These are phyloP conservation scores for Sitta carolinensis DNA, from an alignment of 2,797 vertebrate species.

Conservation along the genomic window DNA sequence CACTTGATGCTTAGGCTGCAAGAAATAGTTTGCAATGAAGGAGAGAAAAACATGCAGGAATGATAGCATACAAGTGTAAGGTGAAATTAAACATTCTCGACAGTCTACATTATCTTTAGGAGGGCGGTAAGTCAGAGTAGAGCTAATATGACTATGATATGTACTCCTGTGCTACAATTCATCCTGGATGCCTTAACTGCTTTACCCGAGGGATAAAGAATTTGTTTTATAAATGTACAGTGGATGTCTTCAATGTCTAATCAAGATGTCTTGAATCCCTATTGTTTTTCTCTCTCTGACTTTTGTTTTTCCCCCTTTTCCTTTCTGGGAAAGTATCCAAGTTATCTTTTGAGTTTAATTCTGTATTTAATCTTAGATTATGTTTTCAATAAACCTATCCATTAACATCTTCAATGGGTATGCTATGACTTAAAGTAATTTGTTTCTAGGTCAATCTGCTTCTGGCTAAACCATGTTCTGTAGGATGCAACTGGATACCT, in stretches of 20 bases:
- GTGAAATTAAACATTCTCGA: not conserved
- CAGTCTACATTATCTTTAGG: not conserved
- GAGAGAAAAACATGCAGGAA: not conserved
- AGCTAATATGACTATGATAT: not conserved
- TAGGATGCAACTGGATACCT: not conserved
- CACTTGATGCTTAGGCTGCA: not conserved
- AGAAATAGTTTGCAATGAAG: not conserved
- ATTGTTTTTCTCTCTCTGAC: not conserved
- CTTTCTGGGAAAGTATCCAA: not conserved
- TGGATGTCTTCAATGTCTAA: not conserved
- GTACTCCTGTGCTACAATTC: not conserved
- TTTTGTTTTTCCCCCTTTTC: not conserved
- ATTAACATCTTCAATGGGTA: not conserved
- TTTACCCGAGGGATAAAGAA: not conserved
- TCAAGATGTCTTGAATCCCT: not conserved
- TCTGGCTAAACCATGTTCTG: not conserved
- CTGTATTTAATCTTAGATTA: not conserved
- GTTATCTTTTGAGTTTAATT: not conserved
- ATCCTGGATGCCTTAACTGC: not conserved
- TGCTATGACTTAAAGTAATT: not conserved
- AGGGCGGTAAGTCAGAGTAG: fast-evolving
- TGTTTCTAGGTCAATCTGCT: not conserved
- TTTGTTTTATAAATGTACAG: not conserved
- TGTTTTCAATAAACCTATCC: not conserved
- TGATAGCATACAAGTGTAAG: not conserved